Percentiles rank a stretch among this genome's conserved stretches.
Conservation (phyloP, 92 coral and sea anemone genomes). For the Blastomussa wellsi region DNA sequence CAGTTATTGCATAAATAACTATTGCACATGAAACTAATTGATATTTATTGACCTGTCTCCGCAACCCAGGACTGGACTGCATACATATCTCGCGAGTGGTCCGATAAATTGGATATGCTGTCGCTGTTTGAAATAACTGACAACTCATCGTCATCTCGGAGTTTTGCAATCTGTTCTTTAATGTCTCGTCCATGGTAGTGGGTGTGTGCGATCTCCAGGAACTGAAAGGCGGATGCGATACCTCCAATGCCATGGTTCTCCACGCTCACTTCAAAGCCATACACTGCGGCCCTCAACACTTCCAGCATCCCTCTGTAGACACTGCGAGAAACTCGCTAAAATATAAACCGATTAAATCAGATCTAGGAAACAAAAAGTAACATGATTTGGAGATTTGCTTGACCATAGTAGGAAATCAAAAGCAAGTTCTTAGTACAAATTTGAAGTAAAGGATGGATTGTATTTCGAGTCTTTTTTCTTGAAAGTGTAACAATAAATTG, state of each 20-base stretch:
- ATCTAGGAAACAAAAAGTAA: background rate
- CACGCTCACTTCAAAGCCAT: conserved; percentile 82
- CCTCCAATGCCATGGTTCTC: conserved; percentile 87
- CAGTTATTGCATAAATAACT: too few relatives aligned
- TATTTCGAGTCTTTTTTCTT: background rate
- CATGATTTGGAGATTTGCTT: background rate
- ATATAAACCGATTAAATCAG: background rate
- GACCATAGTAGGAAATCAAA: background rate
- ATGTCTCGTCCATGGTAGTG: conserved; percentile 93
- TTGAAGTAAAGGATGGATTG: background rate
- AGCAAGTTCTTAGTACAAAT: background rate
- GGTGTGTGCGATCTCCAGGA: conserved; percentile 92
- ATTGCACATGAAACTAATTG: background rate
- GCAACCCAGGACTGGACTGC: conserved; percentile 43
- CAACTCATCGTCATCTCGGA: conserved; percentile 75
- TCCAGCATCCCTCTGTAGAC: conserved; percentile 91
- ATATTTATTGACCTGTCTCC: conserved; percentile 29
- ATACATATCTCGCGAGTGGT: conserved; percentile 60
- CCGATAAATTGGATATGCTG: conserved; percentile 87
- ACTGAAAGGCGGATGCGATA: conserved; percentile 92
- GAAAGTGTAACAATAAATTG: background rate
- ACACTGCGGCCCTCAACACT: conserved; percentile 71
- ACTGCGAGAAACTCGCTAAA: conserved; percentile 80
- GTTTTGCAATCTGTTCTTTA: conserved; percentile 56
- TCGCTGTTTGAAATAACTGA: conserved; percentile 80